A percentile compares a stretch with the other conserved stretches of the same genome.
Evolutionary conservation across 2,113 vertebrate genomes (phyloP).

Genomic region (Ptyas mucosa): DNA sequence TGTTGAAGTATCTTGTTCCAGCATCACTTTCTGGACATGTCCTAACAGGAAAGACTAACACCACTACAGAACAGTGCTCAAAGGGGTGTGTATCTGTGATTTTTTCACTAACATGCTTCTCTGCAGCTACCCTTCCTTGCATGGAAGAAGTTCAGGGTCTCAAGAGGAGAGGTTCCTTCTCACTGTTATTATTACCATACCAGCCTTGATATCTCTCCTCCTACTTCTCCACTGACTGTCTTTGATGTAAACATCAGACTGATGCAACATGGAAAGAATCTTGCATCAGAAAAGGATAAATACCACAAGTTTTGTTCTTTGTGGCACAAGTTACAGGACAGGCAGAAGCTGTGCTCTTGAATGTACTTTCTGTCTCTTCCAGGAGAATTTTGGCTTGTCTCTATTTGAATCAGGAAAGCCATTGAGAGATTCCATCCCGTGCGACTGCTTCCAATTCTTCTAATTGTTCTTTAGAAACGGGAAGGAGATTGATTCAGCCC

Average conservation of each 20-base stretch:
- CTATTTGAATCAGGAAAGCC: neutral
- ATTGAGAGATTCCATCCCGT: too few species aligned
- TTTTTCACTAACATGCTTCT: neutral
- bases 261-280: neutral
- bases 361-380: neutral
- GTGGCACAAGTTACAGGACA: too few species aligned
- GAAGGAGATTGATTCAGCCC: neutral
- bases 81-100: neutral
- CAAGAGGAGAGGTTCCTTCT: too few species aligned
- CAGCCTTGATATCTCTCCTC: too few species aligned
- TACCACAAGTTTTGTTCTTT: too few species aligned
- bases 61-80: neutral
- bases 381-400: neutral
- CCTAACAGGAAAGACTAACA: neutral
- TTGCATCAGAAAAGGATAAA: neutral
- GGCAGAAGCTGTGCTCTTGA: neutral
- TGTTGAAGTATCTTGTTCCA: neutral
- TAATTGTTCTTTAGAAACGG: too few species aligned
- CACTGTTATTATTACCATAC: too few species aligned
- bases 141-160: too few species aligned
- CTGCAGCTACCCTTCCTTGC: too few species aligned
- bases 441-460: neutral
- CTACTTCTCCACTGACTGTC: too few species aligned
- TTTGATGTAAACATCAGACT: neutral
- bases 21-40: neutral